Evolutionary conservation across 2,797 vertebrate species (phyloP).

Genomic region (Gephyroberyx darwinii): DNA sequence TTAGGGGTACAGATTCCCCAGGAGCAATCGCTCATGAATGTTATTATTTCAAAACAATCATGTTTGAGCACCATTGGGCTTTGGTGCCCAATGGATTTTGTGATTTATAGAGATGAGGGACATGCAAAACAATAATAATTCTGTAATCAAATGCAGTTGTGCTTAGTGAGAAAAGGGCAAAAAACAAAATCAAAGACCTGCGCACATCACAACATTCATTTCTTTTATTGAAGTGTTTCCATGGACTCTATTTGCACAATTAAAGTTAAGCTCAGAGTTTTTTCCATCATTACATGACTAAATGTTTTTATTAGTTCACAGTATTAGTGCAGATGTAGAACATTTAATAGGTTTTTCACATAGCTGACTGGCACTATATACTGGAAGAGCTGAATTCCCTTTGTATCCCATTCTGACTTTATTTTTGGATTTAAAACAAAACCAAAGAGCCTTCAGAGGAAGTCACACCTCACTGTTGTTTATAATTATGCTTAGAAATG

Average conservation of each 20-base stretch:
- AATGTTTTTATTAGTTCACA: conserved; percentile 53
- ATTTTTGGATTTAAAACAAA: conserved; percentile 56
- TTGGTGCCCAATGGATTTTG: not conserved
- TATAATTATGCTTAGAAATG: not conserved
- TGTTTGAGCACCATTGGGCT: not conserved
- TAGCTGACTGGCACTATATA: conserved; percentile 10
- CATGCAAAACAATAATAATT: not conserved
- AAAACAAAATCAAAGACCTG: conserved; percentile 5
- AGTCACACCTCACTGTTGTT: conserved; percentile 36
- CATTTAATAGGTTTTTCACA: conserved; percentile 36
- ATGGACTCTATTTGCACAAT: conserved; percentile 57
- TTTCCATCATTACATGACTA: conserved; percentile 53
- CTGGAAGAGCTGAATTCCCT: conserved; percentile 30
- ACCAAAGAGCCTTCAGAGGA: conserved; percentile 36
- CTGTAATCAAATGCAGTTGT: not conserved
- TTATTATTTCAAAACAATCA: too few species aligned
- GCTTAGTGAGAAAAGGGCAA: not conserved
- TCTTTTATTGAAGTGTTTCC: conserved; percentile 58
- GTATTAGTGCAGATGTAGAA: conserved; percentile 71
- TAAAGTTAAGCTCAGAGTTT: conserved; percentile 59
- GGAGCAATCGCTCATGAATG: not conserved
- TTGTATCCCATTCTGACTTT: conserved; percentile 48
- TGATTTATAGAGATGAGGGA: not conserved
- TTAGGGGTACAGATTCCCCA: not conserved
- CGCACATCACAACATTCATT: conserved; percentile 16